Evolutionary conservation across 1,140 invertebrate species (phyloP).

Genomic region (Pogonus chalceus): DNA sequence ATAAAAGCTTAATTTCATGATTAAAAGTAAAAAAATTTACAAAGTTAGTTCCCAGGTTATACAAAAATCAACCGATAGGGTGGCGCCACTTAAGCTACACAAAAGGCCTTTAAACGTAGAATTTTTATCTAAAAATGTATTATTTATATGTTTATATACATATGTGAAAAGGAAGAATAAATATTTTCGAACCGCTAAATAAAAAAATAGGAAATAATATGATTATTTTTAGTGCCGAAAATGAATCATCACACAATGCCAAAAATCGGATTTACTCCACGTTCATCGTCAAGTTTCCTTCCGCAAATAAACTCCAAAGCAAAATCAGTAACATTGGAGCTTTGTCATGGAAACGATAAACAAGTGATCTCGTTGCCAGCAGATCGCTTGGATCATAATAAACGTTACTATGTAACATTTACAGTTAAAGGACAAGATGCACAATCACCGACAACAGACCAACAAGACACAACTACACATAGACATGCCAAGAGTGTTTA

Average conservation of each 20-base stretch:
- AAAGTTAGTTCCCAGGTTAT: too few relatives aligned
- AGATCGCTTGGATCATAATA: slow-evolving; percentile 74
- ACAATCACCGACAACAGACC: slow-evolving; percentile 16
- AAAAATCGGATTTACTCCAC: slow-evolving; percentile 44
- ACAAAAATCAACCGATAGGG: too few relatives aligned
- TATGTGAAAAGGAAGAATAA: too few relatives aligned
- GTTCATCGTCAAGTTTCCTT: slow-evolving; percentile 37
- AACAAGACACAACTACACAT: neutral
- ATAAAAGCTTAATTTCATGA: too few relatives aligned
- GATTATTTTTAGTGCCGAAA: slow-evolving; percentile 48
- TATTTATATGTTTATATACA: too few relatives aligned
- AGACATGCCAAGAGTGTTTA: slow-evolving; percentile 8
- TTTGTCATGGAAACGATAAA: slow-evolving; percentile 68
- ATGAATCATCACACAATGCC: slow-evolving; percentile 66
- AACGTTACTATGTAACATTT: slow-evolving; percentile 82
- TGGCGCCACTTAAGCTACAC: too few relatives aligned
- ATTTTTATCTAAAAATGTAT: too few relatives aligned
- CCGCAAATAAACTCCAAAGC: slow-evolving; percentile 45
- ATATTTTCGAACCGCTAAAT: too few relatives aligned
- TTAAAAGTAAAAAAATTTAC: too few relatives aligned
- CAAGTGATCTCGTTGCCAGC: slow-evolving; percentile 76
- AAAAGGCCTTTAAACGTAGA: too few relatives aligned
- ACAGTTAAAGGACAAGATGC: slow-evolving; percentile 58
- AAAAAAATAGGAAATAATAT: slow-evolving; percentile 26
- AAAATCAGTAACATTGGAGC: slow-evolving; percentile 57